These are phyloP conservation scores for Apogon talboti DNA, from an alignment of 2,797 vertebrate genomes.

Conservation along the genomic window DNA sequence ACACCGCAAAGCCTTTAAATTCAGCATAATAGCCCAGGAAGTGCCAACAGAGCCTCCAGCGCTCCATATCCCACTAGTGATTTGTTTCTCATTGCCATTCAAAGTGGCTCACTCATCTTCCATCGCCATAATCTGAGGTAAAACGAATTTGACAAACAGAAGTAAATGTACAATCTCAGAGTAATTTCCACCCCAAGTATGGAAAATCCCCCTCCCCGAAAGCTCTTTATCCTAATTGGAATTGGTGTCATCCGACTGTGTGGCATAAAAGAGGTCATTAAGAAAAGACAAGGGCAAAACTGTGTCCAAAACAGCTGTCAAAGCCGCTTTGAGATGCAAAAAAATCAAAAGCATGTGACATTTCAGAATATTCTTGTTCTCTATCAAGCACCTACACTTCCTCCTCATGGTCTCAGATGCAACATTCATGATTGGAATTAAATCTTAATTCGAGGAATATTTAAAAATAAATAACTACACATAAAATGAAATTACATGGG, in stretches of 20 bases:
- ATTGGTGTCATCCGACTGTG: conserved; percentile 23
- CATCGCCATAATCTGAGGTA: conserved; percentile 35
- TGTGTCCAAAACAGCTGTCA: conserved; percentile 15
- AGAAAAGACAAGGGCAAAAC: conserved; percentile 26
- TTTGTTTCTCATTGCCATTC: conserved; percentile 41
- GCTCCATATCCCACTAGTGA: conserved; percentile 36
- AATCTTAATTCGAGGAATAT: too few species aligned
- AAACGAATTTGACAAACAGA: conserved; percentile 59
- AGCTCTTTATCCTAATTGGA: conserved; percentile 27
- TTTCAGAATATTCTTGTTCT: not conserved
- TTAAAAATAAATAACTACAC: too few species aligned
- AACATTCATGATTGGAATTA: too few species aligned
- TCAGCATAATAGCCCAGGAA: conserved; percentile 44
- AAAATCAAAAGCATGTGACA: conserved; percentile 41
- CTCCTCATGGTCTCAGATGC: not conserved
- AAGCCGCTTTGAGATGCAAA: conserved; percentile 23
- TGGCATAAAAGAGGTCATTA: conserved; percentile 39
- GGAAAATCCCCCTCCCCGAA: not conserved
- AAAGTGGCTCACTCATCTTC: conserved; percentile 39
- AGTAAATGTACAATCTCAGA: conserved; percentile 41
- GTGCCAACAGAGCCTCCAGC: conserved; percentile 48
- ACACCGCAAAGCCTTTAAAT: conserved; percentile 39
- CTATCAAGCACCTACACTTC: not conserved
- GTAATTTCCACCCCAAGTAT: conserved; percentile 40
- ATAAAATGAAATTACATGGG: too few species aligned